These are phyloP conservation scores for Petaurus breviceps DNA, from an alignment of 2,113 vertebrate species.

Conservation along the genomic window DNA sequence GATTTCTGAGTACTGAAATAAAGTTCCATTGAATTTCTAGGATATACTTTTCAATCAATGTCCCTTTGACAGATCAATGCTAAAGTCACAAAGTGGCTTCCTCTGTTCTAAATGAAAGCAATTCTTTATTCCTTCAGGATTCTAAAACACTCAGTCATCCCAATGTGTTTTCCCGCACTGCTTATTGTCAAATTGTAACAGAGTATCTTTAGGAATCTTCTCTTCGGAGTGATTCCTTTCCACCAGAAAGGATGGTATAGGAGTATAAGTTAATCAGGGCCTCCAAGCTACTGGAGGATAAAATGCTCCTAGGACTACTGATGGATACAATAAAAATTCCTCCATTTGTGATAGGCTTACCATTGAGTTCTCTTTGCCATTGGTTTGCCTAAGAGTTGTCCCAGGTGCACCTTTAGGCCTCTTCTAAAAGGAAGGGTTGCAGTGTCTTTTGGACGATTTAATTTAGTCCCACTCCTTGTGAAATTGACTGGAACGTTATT, in stretches of 20 bases:
- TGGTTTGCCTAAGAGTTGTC: not conserved
- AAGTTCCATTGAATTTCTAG: constrained; percentile 64
- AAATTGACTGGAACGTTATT: not conserved
- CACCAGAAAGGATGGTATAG: constrained; percentile 77
- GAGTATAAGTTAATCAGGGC: constrained; percentile 86
- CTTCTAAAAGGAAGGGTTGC: not conserved
- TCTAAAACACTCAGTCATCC: constrained; percentile 91
- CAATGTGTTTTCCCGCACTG: constrained; percentile 91
- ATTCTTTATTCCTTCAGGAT: constrained; percentile 90
- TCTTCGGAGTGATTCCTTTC: constrained; percentile 86
- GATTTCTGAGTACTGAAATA: constrained; percentile 50
- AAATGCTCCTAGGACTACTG: constrained; percentile 91
- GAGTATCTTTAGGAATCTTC: constrained; percentile 90
- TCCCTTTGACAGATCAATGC: constrained; percentile 71
- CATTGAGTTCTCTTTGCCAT: constrained; percentile 69
- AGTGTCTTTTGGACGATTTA: not conserved
- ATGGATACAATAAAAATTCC: constrained; percentile 92
- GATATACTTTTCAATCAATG: constrained; percentile 24
- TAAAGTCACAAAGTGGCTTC: constrained; percentile 91
- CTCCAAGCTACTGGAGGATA: constrained; percentile 88
- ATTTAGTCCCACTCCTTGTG: not conserved
- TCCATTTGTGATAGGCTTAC: constrained; percentile 86
- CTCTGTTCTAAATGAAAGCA: constrained; percentile 84
- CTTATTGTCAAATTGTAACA: constrained; percentile 94
- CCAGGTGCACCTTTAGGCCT: not conserved